phyloP scores from a whole-genome alignment of 2,113 vertebrate species.

The Baryphthengus martii region DNA sequence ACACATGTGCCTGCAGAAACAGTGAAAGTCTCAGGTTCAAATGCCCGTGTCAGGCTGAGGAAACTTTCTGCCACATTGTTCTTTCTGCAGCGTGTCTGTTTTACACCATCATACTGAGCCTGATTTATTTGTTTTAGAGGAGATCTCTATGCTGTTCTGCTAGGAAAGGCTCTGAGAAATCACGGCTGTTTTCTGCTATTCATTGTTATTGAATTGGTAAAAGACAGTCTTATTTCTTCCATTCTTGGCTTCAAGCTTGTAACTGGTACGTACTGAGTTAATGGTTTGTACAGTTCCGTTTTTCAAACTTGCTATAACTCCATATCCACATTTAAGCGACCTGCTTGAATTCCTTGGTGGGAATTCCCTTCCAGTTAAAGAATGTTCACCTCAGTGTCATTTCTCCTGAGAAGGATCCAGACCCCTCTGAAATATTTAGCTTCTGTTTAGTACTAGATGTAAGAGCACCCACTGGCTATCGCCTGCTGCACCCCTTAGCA shows the following conservation, averaged over 20 bases:
- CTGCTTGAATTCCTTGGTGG: neutral
- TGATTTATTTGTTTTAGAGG: constrained; percentile 21
- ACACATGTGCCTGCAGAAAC: constrained; percentile 6
- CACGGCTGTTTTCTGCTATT: neutral
- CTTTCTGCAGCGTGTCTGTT: neutral
- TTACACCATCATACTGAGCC: neutral
- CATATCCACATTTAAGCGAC: neutral
- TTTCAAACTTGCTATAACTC: neutral
- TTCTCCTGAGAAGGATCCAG: neutral
- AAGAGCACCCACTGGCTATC: neutral
- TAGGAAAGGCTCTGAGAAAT: neutral
- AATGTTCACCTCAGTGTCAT: neutral
- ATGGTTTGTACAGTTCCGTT: neutral
- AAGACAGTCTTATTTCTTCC: neutral
- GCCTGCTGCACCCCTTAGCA: neutral
- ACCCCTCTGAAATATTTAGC: neutral
- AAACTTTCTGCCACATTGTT: neutral
- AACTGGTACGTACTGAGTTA: neutral
- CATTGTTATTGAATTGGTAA: neutral
- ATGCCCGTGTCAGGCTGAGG: neutral
- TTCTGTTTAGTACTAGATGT: neutral
- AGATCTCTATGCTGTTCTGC: neutral
- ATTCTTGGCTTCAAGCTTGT: neutral
- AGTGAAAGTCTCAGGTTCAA: neutral
- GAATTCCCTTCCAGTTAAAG: neutral